These are phyloP conservation scores for Rotaria socialis DNA, from an alignment of 2,888 invertebrate genomes.

Conservation along the genomic window DNA sequence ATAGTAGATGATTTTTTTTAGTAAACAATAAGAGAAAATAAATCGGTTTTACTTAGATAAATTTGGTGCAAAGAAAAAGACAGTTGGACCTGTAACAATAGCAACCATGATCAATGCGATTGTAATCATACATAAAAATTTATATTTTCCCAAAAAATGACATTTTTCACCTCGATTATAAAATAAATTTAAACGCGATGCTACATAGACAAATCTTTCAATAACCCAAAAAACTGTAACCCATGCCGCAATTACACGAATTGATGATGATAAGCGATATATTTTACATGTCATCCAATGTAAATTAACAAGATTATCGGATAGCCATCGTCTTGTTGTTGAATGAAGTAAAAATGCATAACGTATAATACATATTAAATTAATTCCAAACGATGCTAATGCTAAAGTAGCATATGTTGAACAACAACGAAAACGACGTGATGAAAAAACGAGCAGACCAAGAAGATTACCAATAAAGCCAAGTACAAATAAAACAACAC, in stretches of 20 bases:
- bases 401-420: conserved; percentile 3
- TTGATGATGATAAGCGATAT: conserved; percentile 30
- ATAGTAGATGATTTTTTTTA: too few relatives aligned
- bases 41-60: neutral
- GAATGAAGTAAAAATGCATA: conserved; percentile 15
- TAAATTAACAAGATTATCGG: neutral
- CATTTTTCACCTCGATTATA: neutral
- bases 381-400: neutral
- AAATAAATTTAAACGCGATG: neutral
- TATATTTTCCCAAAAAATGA: neutral
- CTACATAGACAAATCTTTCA: conserved; percentile 11
- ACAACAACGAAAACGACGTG: conserved; percentile 9
- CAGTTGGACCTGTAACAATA: neutral
- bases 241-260: conserved; percentile 11
- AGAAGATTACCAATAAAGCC: conserved; percentile 23
- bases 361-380: conserved; percentile 24
- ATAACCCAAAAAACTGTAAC: conserved; percentile 15
- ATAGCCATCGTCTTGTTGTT: conserved; percentile 18
- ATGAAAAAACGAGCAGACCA: neutral
- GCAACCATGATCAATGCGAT: neutral
- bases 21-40: neutral
- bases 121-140: neutral
- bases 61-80: neutral
- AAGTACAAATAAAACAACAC: conserved; percentile 2
- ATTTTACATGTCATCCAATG: conserved; percentile 14